Percentiles rank a stretch among this genome's conserved stretches.
Evolutionary conservation across 2,888 invertebrate genomes (phyloP).

Genomic region (Heliconius erato): DNA sequence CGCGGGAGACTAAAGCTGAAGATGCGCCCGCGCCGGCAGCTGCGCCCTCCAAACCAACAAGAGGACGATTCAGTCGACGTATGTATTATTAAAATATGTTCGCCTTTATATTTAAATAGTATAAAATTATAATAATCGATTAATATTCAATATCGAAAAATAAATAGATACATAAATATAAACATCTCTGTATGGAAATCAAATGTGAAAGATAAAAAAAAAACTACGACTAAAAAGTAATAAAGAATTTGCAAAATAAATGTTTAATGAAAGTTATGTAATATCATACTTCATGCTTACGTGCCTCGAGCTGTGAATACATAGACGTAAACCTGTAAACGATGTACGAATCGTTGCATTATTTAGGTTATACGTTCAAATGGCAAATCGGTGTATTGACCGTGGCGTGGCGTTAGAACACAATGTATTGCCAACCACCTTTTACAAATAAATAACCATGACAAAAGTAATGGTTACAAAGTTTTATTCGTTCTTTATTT

Average conservation of each 20-base stretch:
- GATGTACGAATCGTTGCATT: constrained; percentile 32
- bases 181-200: not conserved
- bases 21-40: constrained; percentile 67
- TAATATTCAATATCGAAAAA: not conserved
- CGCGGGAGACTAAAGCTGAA: constrained; percentile 71
- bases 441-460: constrained; percentile 4
- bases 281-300: constrained; percentile 32
- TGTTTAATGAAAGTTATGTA: constrained; percentile 20
- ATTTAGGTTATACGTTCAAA: constrained; percentile 40
- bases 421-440: constrained; percentile 13
- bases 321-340: constrained; percentile 26
- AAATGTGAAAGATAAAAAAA: not conserved
- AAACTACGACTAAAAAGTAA: not conserved
- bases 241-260: constrained; percentile 1
- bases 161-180: not conserved
- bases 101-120: not conserved
- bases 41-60: constrained; percentile 68
- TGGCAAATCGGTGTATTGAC: constrained; percentile 28
- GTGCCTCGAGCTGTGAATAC: constrained; percentile 19
- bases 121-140: not conserved
- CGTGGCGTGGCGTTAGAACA: constrained; percentile 24
- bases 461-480: not conserved
- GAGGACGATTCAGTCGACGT: constrained; percentile 79
- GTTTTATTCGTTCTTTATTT: not conserved
- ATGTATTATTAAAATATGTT: constrained; percentile 57